Base-by-base conservation (phyloP, 2,888 invertebrate species). In the Napeogenes sylphis region DNA sequence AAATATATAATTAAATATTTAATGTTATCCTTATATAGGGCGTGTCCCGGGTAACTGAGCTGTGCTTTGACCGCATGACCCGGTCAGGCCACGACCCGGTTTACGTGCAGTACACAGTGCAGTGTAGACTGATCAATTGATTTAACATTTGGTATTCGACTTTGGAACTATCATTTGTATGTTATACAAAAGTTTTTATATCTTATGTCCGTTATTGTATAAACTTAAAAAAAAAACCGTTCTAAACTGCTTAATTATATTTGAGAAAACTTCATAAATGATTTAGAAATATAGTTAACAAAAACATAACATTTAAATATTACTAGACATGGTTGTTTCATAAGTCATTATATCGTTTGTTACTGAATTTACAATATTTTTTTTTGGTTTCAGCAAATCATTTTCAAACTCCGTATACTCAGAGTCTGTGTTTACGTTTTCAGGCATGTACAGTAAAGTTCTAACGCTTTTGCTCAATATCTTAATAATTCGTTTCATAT, bases 51-150 rank as follows among this genome's bases (percentile, higher is more conserved):
- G 79, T 76, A 71, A 76, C 76, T 75, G 77, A 76, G 76, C 66
- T 70, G 73, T 70, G 75, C 71, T 72, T 66, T 75, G 81, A 82
- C 84, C 84, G 79, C 76, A 78, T 86, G 79, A 86, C 86, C 86
- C 77, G 87, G 86, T 83, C 83, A 78, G 77, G 71, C 61, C 76
- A 73, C 78, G 84, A 80, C 87, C 86, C 77, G 84, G 80, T 84
- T 81, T 76, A 71, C 67, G 77, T 80, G 78, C 82, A 78, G 70
- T 75, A 75, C 73, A 73, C 71, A 67, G 72, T 68, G 71, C 66
- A 68, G 42, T 70, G 65, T 71, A 75, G 83, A 82, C 84, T 85
- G 70, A 71, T 67, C 81, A 80, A 85, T 84, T 85, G 83, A 84
- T 84, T 84, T 75, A 47, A 55, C 47, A 59, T 68, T 62, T 63